A percentile compares a stretch with the other conserved stretches of the same genome.
These are phyloP conservation scores for Tragulus kanchil DNA, from an alignment of 2,113 vertebrate genomes.

Conservation along the genomic window DNA sequence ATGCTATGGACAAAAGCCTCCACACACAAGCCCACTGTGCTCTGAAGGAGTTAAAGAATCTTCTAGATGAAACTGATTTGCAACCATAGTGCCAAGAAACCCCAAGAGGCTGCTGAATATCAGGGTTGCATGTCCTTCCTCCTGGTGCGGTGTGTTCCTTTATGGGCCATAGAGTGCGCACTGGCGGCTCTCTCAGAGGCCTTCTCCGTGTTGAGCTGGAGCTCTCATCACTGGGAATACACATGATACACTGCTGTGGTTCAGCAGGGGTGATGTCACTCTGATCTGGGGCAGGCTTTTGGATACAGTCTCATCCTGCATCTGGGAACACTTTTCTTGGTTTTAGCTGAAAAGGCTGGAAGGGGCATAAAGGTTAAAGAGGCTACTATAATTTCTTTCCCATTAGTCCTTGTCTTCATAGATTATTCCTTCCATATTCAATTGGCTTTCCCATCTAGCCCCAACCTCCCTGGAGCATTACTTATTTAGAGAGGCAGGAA, in stretches of 20 bases:
- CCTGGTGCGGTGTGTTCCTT: neutral
- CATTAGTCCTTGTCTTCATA: neutral
- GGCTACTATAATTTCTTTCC: too few species aligned
- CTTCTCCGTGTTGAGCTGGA: neutral
- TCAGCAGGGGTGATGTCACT: neutral
- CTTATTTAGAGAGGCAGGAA: neutral
- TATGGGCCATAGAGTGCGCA: rapidly evolving
- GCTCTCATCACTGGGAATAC: neutral
- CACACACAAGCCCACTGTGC: neutral
- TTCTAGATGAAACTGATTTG: neutral
- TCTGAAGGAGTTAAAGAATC: neutral
- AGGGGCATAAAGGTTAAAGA: rapidly evolving
- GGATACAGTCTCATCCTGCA: neutral
- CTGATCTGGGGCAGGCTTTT: neutral
- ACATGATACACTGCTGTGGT: rapidly evolving
- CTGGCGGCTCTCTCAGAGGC: rapidly evolving
- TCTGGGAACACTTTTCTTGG: neutral
- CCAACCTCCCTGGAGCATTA: neutral
- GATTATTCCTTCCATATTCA: neutral
- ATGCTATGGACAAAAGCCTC: neutral
- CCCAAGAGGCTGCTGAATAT: neutral
- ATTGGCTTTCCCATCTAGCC: neutral
- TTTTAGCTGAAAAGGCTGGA: neutral
- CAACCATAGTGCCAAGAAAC: too few species aligned
- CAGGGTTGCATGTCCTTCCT: neutral